These are phyloP conservation scores for Ictalurus punctatus DNA, from an alignment of 2,113 vertebrate genomes.

Conservation along the genomic window DNA sequence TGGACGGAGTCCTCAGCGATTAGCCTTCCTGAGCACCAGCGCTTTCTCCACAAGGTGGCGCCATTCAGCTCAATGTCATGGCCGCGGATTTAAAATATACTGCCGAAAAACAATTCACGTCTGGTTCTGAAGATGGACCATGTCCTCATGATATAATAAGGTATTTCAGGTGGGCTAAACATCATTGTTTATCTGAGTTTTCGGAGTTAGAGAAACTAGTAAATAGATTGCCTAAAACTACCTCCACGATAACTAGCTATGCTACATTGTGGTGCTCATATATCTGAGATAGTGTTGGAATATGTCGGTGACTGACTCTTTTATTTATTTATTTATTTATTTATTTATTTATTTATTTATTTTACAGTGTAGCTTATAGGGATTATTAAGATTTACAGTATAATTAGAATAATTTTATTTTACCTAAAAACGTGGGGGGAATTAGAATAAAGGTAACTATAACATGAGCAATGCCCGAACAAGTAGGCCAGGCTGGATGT, in stretches of 20 bases:
- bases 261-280: not conserved
- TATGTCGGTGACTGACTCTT: not conserved
- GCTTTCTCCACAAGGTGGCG: slow-evolving; percentile 88
- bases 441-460: not conserved
- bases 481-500: not conserved
- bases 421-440: not conserved
- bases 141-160: not conserved
- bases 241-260: not conserved
- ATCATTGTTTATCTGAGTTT: not conserved
- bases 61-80: slow-evolving; percentile 98
- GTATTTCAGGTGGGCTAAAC: slow-evolving; percentile 20
- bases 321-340: too few relatives aligned
- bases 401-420: not conserved
- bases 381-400: not conserved
- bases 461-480: not conserved
- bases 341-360: not conserved
- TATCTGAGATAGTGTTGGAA: not conserved
- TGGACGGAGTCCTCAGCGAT: slow-evolving; percentile 58
- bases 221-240: not conserved
- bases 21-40: not conserved
- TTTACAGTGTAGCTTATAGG: not conserved
- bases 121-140: slow-evolving; percentile 39
- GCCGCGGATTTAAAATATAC: slow-evolving; percentile 75
- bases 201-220: not conserved
- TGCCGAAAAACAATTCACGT: slow-evolving; percentile 51